Conservation (phyloP, 2,797 vertebrate genomes). For the Sciurus vulgaris region DNA sequence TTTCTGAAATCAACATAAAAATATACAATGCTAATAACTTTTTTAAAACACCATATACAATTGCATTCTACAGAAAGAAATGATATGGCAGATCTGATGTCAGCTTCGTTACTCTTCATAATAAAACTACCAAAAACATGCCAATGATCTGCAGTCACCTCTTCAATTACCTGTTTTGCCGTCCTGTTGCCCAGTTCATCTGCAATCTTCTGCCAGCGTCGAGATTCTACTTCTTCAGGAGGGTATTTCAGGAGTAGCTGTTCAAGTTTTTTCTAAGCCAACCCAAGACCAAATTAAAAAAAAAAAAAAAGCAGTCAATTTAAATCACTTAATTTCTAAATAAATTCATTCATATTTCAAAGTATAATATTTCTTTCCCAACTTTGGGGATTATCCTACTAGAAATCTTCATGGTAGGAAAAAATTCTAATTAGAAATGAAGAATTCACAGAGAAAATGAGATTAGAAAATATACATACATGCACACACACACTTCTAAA, state of each 20-base stretch:
- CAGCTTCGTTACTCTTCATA: neutral
- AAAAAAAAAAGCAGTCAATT: constrained; percentile 20
- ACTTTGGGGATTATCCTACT: neutral
- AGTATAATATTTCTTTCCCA: neutral
- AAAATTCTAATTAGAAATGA: constrained; percentile 41
- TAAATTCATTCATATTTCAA: constrained; percentile 58
- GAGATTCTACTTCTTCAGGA: constrained; percentile 97
- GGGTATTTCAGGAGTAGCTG: constrained; percentile 97
- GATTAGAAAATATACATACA: neutral
- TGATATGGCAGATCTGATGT: neutral
- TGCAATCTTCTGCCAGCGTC: constrained; percentile 99
- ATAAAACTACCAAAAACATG: neutral
- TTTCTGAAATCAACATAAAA: constrained; percentile 46
- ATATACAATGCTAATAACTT: neutral
- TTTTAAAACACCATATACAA: neutral
- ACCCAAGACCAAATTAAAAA: constrained; percentile 63
- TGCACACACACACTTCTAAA: neutral
- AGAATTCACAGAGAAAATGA: constrained; percentile 48
- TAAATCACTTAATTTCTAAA: constrained; percentile 48
- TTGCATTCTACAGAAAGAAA: neutral
- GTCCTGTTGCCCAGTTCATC: constrained; percentile 98
- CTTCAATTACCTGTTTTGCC: constrained; percentile 94
- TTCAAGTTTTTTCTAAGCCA: constrained; percentile 96
- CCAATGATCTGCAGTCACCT: neutral
- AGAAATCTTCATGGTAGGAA: constrained; percentile 33